Conservation (phyloP, 1,140 invertebrate genomes). For the Sitodiplosis mosellana region DNA sequence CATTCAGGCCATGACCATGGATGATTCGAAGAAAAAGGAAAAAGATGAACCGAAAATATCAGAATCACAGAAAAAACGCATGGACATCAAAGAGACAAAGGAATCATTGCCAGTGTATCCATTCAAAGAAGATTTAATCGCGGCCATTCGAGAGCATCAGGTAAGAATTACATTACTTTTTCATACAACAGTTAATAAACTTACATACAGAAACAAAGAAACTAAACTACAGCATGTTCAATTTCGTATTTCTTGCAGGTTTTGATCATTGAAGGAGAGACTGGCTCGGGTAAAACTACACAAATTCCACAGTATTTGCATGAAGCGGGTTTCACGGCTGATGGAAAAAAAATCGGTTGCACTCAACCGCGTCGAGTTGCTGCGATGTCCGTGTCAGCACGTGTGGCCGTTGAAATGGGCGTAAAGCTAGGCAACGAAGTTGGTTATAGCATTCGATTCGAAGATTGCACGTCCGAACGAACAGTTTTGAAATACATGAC, state of each 20-base stretch:
- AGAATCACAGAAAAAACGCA: conserved; percentile 52
- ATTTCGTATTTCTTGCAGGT: conserved; percentile 30
- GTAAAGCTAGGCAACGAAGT: conserved; percentile 97
- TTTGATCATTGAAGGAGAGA: conserved; percentile 96
- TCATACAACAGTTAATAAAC: neutral
- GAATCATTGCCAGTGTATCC: conserved; percentile 87
- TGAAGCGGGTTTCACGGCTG: conserved; percentile 72
- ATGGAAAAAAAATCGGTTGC: conserved; percentile 78
- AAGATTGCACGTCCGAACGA: conserved; percentile 93
- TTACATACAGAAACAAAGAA: too few relatives aligned
- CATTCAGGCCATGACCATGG: conserved; percentile 79
- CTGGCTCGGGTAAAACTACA: conserved; percentile 95
- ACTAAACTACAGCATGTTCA: too few relatives aligned
- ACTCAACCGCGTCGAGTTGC: conserved; percentile 95
- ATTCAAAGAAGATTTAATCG: conserved; percentile 75
- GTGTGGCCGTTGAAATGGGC: conserved; percentile 99
- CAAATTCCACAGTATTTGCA: conserved; percentile 96
- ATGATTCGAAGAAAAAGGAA: conserved; percentile 49
- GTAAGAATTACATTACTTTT: conserved; percentile 21
- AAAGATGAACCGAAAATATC: conserved; percentile 33
- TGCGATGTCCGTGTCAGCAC: conserved; percentile 96
- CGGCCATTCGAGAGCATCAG: conserved; percentile 78
- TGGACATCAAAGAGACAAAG: conserved; percentile 82
- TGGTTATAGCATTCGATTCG: conserved; percentile 97
- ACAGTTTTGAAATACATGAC: conserved; percentile 99